These are phyloP conservation scores for Neopelma chrysocephalum DNA, from an alignment of 2,797 vertebrate genomes.

Conservation along the genomic window DNA sequence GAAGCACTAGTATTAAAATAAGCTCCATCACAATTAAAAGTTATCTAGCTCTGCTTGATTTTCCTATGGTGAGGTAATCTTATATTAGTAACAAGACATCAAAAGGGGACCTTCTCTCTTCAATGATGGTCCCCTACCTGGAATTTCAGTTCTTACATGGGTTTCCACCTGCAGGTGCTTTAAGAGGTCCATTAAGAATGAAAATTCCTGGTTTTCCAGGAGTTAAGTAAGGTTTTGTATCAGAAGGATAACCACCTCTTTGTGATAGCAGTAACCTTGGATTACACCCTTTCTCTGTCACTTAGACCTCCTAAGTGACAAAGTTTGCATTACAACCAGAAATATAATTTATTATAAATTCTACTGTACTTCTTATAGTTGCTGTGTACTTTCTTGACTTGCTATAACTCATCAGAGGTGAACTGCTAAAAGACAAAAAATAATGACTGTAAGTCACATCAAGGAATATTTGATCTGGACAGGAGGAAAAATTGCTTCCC, in stretches of 20 bases:
- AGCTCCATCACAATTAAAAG: neutral
- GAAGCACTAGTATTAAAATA: neutral
- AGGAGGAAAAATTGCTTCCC: neutral
- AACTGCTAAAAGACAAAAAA: neutral
- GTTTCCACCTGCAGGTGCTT: neutral
- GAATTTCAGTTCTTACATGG: neutral
- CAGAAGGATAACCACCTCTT: neutral
- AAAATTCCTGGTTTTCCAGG: neutral
- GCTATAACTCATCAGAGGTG: neutral
- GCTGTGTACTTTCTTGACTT: neutral
- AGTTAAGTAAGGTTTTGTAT: neutral
- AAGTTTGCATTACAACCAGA: neutral
- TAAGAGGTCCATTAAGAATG: neutral
- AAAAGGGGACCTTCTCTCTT: neutral
- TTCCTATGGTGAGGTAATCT: neutral
- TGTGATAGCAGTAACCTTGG: neutral
- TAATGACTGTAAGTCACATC: neutral
- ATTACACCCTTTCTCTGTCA: neutral
- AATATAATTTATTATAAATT: neutral
- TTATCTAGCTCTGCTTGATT: neutral
- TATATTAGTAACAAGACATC: neutral
- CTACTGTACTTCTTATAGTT: neutral
- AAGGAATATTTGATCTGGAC: neutral
- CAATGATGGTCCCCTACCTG: neutral
- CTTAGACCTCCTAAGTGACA: neutral